Evolutionary conservation across 2,113 vertebrate genomes (phyloP), one percentile per base, ranked within the genome.

Genomic region (Pardalotus punctatus): DNA sequence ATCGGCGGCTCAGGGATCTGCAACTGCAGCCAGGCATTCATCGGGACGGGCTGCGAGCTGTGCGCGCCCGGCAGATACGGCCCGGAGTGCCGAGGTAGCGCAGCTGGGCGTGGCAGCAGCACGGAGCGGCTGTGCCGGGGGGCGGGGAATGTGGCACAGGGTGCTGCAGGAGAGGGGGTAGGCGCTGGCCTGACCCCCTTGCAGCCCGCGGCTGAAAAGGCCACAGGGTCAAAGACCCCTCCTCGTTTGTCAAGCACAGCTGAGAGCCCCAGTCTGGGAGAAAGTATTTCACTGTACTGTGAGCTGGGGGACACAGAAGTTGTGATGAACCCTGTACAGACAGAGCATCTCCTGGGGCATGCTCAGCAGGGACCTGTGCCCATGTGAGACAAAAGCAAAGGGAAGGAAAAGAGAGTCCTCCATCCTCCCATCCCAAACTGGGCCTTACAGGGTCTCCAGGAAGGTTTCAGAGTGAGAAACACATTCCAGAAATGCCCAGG

Each of bases 1-100:
- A 56, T 94, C 4, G 5, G 17, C 0, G 98, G 98, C 51, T 98
- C 97, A 0, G 99, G 99, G 28, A 53, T 8, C 3, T 99, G 99
- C 60, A 84, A 22, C 21, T 99, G 99, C 92, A 81, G 58, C 5
- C 2, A 11, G 6, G 98, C 98, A 12, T 99, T 99, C 97, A 74
- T 62, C 5, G 99, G 99, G 53, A 97, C 87, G 4, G 98, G 98
- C 54, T 99, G 99, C 19, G 98, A 99, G 64, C 93, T 98, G 58
- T 99, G 99, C 7, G 38, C 58, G 0, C 29, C 74, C 0, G 97
- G 96, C 35, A 93, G 96, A 96, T 99, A 98, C 3, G 99, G 99
- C 29, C 65, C 98, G 7, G 97, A 98, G 28, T 99, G 99, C 93
- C 98, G 95, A 98, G 98, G 99, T 99, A 77, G 25, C 10, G 66